A percentile compares a stretch with the other conserved stretches of the same genome.
Conservation (phyloP, 2,113 vertebrate genomes). For the Pantherophis guttatus region DNA sequence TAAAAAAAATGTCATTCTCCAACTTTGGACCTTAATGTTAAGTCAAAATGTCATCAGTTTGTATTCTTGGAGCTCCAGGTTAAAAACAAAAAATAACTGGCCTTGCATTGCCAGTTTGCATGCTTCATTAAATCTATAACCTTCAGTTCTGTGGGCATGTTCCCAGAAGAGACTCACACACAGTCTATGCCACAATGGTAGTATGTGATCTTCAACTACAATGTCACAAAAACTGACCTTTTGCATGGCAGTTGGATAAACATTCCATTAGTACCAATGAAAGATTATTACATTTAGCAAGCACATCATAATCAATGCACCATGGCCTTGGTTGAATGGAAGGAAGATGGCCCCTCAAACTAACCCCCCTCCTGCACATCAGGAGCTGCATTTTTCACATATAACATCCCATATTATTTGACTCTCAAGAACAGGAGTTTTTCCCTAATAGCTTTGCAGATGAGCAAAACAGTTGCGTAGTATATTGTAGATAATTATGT, state of each 20-base stretch:
- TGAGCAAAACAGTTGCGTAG: background rate
- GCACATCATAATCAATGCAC: background rate
- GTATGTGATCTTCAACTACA: background rate
- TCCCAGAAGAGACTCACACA: background rate
- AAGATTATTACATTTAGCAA: background rate
- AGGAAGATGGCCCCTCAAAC: background rate
- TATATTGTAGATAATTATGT: background rate
- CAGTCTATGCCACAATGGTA: background rate
- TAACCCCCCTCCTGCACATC: background rate
- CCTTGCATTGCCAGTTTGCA: background rate
- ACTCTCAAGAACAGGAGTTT: background rate
- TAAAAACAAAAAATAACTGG: background rate
- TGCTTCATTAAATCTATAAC: background rate
- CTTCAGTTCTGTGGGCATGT: background rate
- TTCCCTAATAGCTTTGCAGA: background rate
- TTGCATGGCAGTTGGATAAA: background rate
- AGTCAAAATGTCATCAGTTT: background rate
- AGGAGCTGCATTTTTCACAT: background rate
- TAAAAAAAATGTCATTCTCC: background rate
- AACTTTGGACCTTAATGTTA: background rate
- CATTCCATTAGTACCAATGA: background rate
- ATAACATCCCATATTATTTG: background rate
- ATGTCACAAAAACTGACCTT: background rate
- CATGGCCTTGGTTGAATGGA: background rate
- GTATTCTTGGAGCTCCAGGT: background rate